Evolutionary conservation across 2,888 invertebrate genomes (phyloP).

Genomic region (Limulus polyphemus): DNA sequence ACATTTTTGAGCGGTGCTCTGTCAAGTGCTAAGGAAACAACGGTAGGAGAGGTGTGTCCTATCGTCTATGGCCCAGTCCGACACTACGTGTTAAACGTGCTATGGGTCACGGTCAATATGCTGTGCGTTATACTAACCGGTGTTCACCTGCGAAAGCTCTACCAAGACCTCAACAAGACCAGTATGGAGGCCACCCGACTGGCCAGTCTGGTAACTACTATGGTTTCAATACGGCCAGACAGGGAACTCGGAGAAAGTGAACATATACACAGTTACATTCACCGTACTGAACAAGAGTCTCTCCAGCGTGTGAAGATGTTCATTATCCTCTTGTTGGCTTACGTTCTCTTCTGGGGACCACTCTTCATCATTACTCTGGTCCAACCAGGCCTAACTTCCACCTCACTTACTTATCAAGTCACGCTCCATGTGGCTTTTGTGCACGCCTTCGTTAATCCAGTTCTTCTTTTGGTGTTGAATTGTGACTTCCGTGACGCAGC

Average conservation of each 20-base stretch:
- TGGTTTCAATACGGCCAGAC: constrained; percentile 52
- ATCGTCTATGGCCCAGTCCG: constrained; percentile 72
- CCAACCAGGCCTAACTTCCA: constrained; percentile 31
- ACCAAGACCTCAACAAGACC: constrained; percentile 56
- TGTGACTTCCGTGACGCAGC: constrained; percentile 19
- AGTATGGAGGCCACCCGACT: constrained; percentile 71
- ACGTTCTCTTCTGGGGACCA: constrained; percentile 80
- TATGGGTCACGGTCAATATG: constrained; percentile 78
- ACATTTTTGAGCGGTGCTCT: constrained; percentile 70
- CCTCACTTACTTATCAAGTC: constrained; percentile 50
- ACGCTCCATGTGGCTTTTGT: constrained; percentile 75
- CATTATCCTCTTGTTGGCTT: constrained; percentile 67
- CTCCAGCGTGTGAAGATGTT: constrained; percentile 73
- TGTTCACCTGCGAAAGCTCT: constrained; percentile 63
- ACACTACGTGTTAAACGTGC: constrained; percentile 76
- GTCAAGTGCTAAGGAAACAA: constrained; percentile 53
- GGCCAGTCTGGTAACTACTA: constrained; percentile 65
- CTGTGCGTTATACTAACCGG: constrained; percentile 71
- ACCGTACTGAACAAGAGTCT: constrained; percentile 63
- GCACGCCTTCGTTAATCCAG: constrained; percentile 71
- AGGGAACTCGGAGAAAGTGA: constrained; percentile 17
- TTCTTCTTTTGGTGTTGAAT: constrained; percentile 52
- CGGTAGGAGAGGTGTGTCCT: constrained; percentile 55
- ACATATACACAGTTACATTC: constrained; percentile 54
- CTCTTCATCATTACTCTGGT: constrained; percentile 66